Evolutionary conservation across 2,113 vertebrate genomes (phyloP).

Genomic region (Zingel zingel): DNA sequence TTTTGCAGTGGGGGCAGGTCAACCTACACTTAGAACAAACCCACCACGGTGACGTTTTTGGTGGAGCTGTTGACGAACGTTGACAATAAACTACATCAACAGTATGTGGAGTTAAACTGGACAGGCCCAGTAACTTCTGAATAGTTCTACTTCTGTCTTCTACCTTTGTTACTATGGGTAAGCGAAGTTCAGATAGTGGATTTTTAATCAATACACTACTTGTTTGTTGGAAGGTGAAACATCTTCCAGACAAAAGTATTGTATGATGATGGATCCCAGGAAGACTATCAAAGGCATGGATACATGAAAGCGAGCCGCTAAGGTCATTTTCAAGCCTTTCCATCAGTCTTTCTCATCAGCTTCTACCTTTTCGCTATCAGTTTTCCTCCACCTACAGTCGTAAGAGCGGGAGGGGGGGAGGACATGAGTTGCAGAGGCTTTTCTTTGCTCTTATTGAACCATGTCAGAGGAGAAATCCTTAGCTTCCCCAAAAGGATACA

Average conservation of each 20-base stretch:
- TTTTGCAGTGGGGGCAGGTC: no score
- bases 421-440: slow-evolving; percentile 35
- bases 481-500: slow-evolving; percentile 47
- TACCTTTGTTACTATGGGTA: neutral
- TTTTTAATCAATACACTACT: slow-evolving; percentile 18
- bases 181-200: neutral
- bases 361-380: neutral
- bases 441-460: slow-evolving; percentile 53
- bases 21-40: no score
- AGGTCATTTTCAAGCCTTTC: neutral
- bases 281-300: neutral
- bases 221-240: slow-evolving; percentile 15
- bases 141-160: neutral
- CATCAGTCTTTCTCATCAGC: slow-evolving; percentile 4
- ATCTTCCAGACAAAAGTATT: neutral
- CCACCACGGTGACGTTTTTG: no score
- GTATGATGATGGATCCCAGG: slow-evolving; percentile 10
- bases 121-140: no score
- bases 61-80: no score
- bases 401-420: neutral
- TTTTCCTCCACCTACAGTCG: slow-evolving; percentile 3
- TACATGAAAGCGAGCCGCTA: neutral
- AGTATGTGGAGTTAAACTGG: no score
- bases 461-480: slow-evolving; percentile 41
- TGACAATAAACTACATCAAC: no score